phyloP scores from a whole-genome alignment of 2,888 invertebrate species.

The Dryomyza anilis region DNA sequence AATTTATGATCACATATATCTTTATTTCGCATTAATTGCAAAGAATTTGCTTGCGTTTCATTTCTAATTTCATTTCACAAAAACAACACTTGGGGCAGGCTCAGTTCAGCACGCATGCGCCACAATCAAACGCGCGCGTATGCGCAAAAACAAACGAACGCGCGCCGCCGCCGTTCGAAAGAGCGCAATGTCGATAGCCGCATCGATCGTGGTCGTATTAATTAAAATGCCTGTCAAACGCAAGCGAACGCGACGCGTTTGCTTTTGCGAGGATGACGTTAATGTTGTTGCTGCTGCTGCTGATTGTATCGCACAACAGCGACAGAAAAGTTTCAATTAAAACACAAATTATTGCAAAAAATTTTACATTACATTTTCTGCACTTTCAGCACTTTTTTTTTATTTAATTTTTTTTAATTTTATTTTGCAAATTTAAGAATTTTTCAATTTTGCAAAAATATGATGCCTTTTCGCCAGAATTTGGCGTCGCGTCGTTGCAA shows the following conservation, averaged over 20 bases:
- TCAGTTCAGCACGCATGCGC: slow-evolving; percentile 6
- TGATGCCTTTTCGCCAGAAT: not conserved
- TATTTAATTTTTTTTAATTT: not conserved
- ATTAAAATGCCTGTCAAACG: slow-evolving; percentile 24
- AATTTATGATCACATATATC: slow-evolving; percentile 12
- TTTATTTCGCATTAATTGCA: slow-evolving; percentile 9
- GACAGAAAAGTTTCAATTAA: slow-evolving; percentile 7
- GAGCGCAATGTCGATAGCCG: slow-evolving; percentile 15
- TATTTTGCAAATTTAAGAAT: not conserved
- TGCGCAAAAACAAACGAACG: slow-evolving; percentile 20
- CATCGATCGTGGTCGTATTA: slow-evolving; percentile 23
- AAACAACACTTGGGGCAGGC: not conserved
- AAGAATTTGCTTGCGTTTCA: slow-evolving; percentile 3
- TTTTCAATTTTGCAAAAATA: not conserved
- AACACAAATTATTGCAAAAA: not conserved
- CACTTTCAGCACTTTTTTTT: not conserved
- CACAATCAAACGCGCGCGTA: not conserved
- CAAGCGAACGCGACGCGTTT: not conserved
- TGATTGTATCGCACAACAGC: too few species aligned
- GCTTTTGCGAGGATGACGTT: not conserved
- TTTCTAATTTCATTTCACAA: not conserved
- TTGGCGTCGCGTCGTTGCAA: too few species aligned
- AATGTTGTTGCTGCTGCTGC: too few species aligned
- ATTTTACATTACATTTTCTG: not conserved
- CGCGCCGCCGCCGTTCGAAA: too few species aligned